Base-by-base conservation (phyloP, 2,797 vertebrate genomes). In the Mallotus villosus region DNA sequence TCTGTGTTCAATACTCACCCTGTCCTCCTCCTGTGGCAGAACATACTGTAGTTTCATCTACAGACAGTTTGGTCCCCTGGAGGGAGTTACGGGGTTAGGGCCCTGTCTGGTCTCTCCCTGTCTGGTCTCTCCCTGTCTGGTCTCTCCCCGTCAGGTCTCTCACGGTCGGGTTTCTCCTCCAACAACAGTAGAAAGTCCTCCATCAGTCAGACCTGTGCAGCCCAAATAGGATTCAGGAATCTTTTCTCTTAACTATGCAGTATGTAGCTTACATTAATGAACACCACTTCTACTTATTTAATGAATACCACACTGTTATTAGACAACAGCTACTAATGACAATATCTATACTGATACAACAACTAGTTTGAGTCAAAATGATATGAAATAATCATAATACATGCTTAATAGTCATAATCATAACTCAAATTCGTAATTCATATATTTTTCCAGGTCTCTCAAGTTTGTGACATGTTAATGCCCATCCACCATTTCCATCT, bases 371-470 rank as follows among this genome's bases (percentile, higher is more conserved):
- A 82, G 78, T 74, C 86, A 75, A 11, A 41, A 46, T 12, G 19
- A n/a, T 63, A 12, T 12, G 2, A 27, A 25, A n/a, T 25, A 32
- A 16, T 37, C n/a, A 24, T 27, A 12, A 27, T 8, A 55, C n/a
- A 29, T 16, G 8, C 12, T 2, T 5, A 21, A 22, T 11, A 11
- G n/a, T 11, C 19, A 63, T 82, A 76, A 85, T 86, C 79, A 84
- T 85, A 88, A 86, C 72, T 82, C 8, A 17, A 62, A 70, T 65
- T 84, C 84, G 21, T 11, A 25, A 27, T 65, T 65, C 5, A 16
- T 67, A 9, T 21, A 19, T 53, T 53, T 27, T 7, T 27, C 65
- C 24, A 53, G 22, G 46, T 67, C 41, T 51, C 46, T n/a, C 17
- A 67, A 46, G 46, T 17, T 14, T 46, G 7, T 67, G 25, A 53